Evolutionary conservation across 92 coral and sea anemone genomes (phyloP).

Genomic region (Porites evermanni): DNA sequence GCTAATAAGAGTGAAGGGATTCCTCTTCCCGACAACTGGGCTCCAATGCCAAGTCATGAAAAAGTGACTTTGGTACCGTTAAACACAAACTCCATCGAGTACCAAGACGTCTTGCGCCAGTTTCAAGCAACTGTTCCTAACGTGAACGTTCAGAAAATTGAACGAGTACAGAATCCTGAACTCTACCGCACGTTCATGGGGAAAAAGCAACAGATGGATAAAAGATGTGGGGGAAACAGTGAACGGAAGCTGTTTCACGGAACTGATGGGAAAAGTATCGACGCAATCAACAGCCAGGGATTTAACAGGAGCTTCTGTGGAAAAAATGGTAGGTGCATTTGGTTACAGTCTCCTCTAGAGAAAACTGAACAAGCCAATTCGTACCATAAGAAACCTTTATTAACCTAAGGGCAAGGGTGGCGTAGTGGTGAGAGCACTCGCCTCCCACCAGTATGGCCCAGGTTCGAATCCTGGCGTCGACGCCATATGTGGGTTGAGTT

Average conservation of each 20-base stretch:
- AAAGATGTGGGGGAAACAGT: not conserved
- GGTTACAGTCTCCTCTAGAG: too few species aligned
- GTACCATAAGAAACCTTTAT: too few species aligned
- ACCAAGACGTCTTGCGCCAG: conserved; percentile 47
- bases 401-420: too few species aligned
- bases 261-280: not conserved
- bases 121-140: conserved; percentile 52
- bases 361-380: too few species aligned
- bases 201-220: conserved; percentile 72
- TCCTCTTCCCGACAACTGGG: conserved; percentile 43
- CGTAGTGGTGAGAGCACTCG: too few species aligned
- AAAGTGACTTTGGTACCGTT: conserved; percentile 14
- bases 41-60: conserved; percentile 39
- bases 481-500: too few species aligned
- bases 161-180: conserved; percentile 79
- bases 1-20: not conserved
- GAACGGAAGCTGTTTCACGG: not conserved
- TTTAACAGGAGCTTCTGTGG: not conserved
- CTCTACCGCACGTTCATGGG: conserved; percentile 66
- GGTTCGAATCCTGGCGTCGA: too few species aligned
- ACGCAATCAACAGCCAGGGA: not conserved
- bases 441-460: too few species aligned
- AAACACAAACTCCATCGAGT: conserved; percentile 48
- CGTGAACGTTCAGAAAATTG: conserved; percentile 47
- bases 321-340: not conserved